phyloP scores from a whole-genome alignment of 2,797 vertebrate genomes.

The Trematomus bernacchii region DNA sequence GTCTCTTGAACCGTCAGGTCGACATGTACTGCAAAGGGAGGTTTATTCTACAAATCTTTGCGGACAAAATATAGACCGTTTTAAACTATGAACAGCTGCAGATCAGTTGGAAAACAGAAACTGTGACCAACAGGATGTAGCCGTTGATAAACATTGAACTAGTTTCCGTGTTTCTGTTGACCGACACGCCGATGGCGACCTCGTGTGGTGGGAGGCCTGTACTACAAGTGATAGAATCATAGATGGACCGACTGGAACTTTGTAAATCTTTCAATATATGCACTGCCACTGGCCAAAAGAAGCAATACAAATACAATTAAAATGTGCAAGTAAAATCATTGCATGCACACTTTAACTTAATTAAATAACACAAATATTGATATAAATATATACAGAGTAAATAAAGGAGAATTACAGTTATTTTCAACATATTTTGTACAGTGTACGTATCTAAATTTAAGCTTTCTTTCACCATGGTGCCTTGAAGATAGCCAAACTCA shows the following conservation, averaged over 20 bases:
- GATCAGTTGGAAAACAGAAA: slow-evolving; percentile 8
- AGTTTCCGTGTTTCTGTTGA: slow-evolving; percentile 24
- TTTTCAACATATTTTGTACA: too few relatives aligned
- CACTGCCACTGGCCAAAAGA: too few relatives aligned
- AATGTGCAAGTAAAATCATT: too few relatives aligned
- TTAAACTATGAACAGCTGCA: not conserved
- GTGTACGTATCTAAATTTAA: too few relatives aligned
- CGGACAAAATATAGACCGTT: rapidly evolving
- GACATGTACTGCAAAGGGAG: not conserved
- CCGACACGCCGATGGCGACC: not conserved
- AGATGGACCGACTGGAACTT: too few relatives aligned
- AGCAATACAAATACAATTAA: too few relatives aligned
- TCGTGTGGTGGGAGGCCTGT: slow-evolving; percentile 14
- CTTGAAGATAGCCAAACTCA: too few relatives aligned
- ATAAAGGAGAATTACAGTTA: too few relatives aligned
- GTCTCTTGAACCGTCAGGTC: not conserved
- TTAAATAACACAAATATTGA: too few relatives aligned
- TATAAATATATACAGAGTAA: too few relatives aligned
- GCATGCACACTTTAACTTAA: too few relatives aligned
- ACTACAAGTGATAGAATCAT: not conserved
- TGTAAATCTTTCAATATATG: not conserved
- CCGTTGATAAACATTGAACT: slow-evolving; percentile 44
- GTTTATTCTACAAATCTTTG: rapidly evolving
- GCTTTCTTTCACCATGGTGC: too few relatives aligned
- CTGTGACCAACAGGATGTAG: slow-evolving; percentile 40